phyloP scores from a whole-genome alignment of 2,113 vertebrate genomes.

The Labeo catla region DNA sequence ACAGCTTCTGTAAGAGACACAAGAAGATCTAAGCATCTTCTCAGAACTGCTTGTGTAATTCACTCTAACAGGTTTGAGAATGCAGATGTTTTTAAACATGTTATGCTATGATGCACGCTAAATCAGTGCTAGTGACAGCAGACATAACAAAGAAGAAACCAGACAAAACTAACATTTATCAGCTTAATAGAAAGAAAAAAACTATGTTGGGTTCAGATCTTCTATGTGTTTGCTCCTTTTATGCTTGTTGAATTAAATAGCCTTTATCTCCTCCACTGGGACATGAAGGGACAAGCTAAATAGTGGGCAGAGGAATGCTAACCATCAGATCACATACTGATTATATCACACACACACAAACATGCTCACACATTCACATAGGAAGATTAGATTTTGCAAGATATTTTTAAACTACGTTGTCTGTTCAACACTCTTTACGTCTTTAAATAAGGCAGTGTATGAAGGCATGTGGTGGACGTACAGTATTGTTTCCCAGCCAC shows the following conservation, averaged over 20 bases:
- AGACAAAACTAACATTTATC: conserved; percentile 29
- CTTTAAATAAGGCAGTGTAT: not conserved
- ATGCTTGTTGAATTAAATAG: not conserved
- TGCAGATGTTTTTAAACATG: conserved; percentile 11
- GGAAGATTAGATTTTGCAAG: not conserved
- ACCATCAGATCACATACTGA: conserved; percentile 26
- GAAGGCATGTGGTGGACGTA: not conserved
- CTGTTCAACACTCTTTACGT: not conserved
- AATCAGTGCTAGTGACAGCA: not conserved
- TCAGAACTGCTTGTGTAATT: not conserved
- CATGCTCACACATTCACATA: not conserved
- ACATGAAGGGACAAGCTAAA: conserved; percentile 39
- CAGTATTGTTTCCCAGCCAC: not conserved
- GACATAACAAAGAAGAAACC: conserved; percentile 21
- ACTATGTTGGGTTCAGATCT: conserved; percentile 7
- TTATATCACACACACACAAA: not conserved
- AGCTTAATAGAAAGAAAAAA: not conserved
- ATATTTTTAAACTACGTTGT: not conserved
- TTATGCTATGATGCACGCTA: not conserved
- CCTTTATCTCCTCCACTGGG: not conserved
- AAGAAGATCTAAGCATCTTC: conserved; percentile 12
- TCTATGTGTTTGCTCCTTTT: not conserved
- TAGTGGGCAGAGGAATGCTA: conserved; percentile 16
- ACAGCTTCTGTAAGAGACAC: not conserved
- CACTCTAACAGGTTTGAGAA: not conserved